A percentile compares a stretch with the other conserved stretches of the same genome.
phyloP scores from a whole-genome alignment of 2,113 vertebrate species.

The Macroglossus sobrinus region DNA sequence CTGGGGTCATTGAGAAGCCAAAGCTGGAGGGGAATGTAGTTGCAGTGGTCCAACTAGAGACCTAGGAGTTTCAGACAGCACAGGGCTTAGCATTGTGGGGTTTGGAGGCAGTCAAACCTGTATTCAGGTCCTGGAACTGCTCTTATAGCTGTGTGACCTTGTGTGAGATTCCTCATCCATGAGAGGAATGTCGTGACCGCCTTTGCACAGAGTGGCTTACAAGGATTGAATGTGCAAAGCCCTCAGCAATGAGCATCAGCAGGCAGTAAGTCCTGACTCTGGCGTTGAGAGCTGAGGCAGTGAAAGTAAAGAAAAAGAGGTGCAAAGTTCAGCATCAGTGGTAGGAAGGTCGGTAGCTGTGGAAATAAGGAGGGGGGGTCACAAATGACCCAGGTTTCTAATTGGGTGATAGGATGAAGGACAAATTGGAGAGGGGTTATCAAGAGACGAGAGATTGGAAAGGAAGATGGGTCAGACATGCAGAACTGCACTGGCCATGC shows the following conservation, averaged over 20 bases:
- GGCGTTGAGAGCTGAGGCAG: neutral
- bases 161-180: neutral
- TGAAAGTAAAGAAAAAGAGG: neutral
- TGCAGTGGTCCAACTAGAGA: neutral
- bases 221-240: neutral
- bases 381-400: neutral
- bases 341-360: neutral
- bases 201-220: neutral
- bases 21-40: neutral
- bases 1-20: neutral
- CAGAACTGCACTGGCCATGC: neutral
- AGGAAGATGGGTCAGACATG: neutral
- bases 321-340: neutral
- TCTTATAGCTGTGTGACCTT: neutral
- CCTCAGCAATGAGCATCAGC: neutral
- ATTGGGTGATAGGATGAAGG: neutral
- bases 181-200: neutral
- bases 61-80: neutral
- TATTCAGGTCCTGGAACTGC: neutral
- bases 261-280: neutral
- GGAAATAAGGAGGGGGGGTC: neutral
- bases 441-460: neutral
- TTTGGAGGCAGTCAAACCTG: neutral
- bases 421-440: neutral
- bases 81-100: neutral